A percentile compares a stretch with the other conserved stretches of the same genome.
Evolutionary conservation across 2,797 vertebrate genomes (phyloP).

Genomic region (Champsocephalus esox): DNA sequence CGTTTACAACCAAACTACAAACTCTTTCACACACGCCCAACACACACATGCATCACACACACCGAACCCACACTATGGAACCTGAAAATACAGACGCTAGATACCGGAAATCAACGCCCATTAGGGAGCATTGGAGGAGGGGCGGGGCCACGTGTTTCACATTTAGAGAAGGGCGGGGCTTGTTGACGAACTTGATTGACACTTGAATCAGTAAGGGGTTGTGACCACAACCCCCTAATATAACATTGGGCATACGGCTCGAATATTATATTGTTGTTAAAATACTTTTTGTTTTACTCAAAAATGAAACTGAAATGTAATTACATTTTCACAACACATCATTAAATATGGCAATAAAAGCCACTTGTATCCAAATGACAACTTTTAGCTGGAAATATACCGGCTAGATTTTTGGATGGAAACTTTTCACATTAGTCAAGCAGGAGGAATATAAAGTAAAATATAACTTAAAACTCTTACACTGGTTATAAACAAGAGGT

Average conservation of each 20-base stretch:
- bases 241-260: no score
- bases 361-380: not conserved
- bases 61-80: constrained; percentile 41
- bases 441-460: not conserved
- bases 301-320: not conserved
- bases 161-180: constrained; percentile 37
- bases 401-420: no score
- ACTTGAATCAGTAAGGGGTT: no score
- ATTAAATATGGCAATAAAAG: not conserved
- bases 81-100: constrained; percentile 70
- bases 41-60: not conserved
- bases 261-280: not conserved
- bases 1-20: constrained; percentile 35
- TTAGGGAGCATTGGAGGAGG: constrained; percentile 26
- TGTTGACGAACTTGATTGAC: not conserved
- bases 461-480: not conserved
- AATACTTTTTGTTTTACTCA: not conserved
- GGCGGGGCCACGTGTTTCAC: constrained; percentile 39
- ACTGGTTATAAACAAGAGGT: not conserved
- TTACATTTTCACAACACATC: no score
- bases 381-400: not conserved
- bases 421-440: not conserved
- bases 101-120: constrained; percentile 80
- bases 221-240: no score
- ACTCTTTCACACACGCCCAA: constrained; percentile 13